A percentile compares a stretch with the other conserved stretches of the same genome.
Evolutionary conservation across 1,140 invertebrate genomes (phyloP).

Genomic region (Alviniconcha marisindica): DNA sequence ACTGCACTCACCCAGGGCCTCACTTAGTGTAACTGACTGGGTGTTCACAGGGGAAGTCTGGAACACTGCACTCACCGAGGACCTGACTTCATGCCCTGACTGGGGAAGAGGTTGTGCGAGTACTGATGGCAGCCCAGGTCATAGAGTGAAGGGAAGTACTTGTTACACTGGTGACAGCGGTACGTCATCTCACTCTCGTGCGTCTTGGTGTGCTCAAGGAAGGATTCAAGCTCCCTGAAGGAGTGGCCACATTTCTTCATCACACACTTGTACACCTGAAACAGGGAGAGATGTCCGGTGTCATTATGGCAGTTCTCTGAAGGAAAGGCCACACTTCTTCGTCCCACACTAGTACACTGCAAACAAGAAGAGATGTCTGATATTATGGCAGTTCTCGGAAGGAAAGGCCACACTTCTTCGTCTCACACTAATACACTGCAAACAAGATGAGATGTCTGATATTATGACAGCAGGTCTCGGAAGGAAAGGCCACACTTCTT

Average conservation of each 20-base stretch:
- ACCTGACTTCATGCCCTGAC: slow-evolving; percentile 72
- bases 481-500: too few relatives aligned
- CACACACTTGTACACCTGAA: slow-evolving; percentile 83
- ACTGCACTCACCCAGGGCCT: too few relatives aligned
- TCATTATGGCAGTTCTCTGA: too few relatives aligned
- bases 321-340: background rate
- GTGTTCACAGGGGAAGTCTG: background rate
- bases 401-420: too few relatives aligned
- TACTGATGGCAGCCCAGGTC: slow-evolving; percentile 82
- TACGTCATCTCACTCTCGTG: slow-evolving; percentile 81
- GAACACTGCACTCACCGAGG: slow-evolving; percentile 71
- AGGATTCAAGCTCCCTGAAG: slow-evolving; percentile 82
- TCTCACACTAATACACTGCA: too few relatives aligned
- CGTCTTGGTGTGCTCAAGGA: slow-evolving; percentile 80
- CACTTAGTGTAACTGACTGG: too few relatives aligned
- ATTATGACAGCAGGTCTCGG: too few relatives aligned
- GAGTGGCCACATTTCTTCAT: slow-evolving; percentile 80
- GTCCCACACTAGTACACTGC: too few relatives aligned
- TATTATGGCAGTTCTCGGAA: too few relatives aligned
- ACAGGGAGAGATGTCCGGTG: too few relatives aligned
- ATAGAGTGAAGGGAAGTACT: slow-evolving; percentile 80
- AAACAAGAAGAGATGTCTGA: too few relatives aligned
- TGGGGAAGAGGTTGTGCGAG: slow-evolving; percentile 78
- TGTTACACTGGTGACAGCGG: slow-evolving; percentile 81
- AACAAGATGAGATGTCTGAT: too few relatives aligned